phyloP scores from a whole-genome alignment of 2,113 vertebrate genomes.

The Cygnus atratus region DNA sequence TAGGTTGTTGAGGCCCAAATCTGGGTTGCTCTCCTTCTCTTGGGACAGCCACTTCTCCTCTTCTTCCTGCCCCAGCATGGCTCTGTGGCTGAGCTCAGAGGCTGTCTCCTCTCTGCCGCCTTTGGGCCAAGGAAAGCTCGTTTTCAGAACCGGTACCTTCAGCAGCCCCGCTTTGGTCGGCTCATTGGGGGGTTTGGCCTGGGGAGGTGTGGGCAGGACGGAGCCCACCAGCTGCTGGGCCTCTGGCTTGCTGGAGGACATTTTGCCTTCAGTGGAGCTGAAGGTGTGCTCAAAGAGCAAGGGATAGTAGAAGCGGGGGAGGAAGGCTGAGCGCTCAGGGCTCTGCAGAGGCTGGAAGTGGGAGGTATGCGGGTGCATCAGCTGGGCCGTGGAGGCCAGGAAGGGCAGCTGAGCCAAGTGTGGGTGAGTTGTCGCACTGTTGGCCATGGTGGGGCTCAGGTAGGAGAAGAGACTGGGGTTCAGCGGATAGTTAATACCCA shows the following conservation, averaged over 20 bases:
- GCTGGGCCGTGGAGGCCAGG: constrained; percentile 84
- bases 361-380: constrained; percentile 81
- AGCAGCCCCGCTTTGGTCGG: constrained; percentile 79
- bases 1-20: constrained; percentile 10
- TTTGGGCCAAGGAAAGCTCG: constrained; percentile 59
- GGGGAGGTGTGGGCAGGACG: neutral
- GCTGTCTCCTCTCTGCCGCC: constrained; percentile 57
- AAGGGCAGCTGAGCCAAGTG: constrained; percentile 88
- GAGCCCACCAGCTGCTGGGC: constrained; percentile 60
- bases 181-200: constrained; percentile 66
- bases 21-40: constrained; percentile 46
- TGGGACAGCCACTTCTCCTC: constrained; percentile 71
- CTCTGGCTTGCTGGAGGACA: constrained; percentile 70
- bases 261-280: constrained; percentile 61
- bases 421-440: constrained; percentile 68
- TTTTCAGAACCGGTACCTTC: constrained; percentile 82
- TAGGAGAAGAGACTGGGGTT: constrained; percentile 90
- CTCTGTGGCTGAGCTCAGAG: constrained; percentile 12
- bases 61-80: constrained; percentile 47
- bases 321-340: constrained; percentile 77
- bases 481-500: constrained; percentile 90
- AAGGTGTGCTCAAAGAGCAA: constrained; percentile 88
- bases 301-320: constrained; percentile 90
- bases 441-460: constrained; percentile 82
- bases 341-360: constrained; percentile 75